These are phyloP conservation scores for Trichogramma pretiosum DNA, from an alignment of 1,140 invertebrate species.

Conservation along the genomic window DNA sequence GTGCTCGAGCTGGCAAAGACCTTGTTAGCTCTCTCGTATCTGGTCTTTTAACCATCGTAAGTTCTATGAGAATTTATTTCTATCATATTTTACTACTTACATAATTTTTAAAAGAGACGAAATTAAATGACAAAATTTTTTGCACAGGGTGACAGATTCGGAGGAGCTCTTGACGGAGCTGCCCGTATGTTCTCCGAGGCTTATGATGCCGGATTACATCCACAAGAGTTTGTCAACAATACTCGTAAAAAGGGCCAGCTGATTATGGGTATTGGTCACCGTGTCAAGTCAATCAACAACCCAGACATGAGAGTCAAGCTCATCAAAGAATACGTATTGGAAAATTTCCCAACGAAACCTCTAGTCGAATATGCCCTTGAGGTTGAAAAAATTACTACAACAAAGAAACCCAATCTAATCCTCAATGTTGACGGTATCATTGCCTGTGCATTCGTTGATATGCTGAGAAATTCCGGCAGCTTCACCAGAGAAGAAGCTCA, in stretches of 20 bases:
- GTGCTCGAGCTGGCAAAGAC: constrained; percentile 97
- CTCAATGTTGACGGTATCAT: constrained; percentile 98
- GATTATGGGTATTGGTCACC: constrained; percentile 98
- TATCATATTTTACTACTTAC: too few relatives aligned
- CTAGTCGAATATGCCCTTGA: constrained; percentile 91
- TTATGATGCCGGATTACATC: constrained; percentile 85
- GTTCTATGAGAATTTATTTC: constrained; percentile 33
- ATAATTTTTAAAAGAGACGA: too few relatives aligned
- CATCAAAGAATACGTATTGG: constrained; percentile 90
- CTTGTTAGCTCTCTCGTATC: constrained; percentile 93
- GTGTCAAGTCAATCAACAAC: constrained; percentile 98
- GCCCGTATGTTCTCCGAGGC: constrained; percentile 94
- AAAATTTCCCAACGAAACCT: constrained; percentile 87
- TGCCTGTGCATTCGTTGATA: constrained; percentile 93
- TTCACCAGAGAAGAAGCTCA: constrained; percentile 97
- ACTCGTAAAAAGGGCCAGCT: constrained; percentile 95
- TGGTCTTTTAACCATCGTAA: constrained; percentile 93
- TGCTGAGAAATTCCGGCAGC: constrained; percentile 82
- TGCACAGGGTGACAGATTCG: constrained; percentile 89
- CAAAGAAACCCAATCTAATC: constrained; percentile 98
- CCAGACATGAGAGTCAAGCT: constrained; percentile 96
- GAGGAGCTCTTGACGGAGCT: constrained; percentile 93
- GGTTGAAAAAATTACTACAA: constrained; percentile 98
- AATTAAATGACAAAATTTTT: too few relatives aligned
- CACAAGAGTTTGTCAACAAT: constrained; percentile 97